Evolutionary conservation across 2,797 vertebrate genomes (phyloP).

Genomic region (Molossus molossus): DNA sequence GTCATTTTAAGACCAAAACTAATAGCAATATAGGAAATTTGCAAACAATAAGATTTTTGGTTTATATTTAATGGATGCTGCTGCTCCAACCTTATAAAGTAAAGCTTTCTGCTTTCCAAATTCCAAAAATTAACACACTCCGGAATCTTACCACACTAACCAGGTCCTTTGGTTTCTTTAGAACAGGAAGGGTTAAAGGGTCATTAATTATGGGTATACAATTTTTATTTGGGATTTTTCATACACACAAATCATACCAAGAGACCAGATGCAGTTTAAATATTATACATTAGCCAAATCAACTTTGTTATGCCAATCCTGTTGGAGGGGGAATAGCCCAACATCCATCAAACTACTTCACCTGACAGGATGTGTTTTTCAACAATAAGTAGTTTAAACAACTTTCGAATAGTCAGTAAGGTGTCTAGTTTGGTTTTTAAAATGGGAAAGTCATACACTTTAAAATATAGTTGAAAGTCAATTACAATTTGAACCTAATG

Average conservation of each 20-base stretch:
- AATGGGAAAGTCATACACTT: constrained; percentile 74
- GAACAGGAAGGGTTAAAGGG: constrained; percentile 16
- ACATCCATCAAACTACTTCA: constrained; percentile 68
- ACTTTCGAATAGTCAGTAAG: constrained; percentile 76
- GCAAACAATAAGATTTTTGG: constrained; percentile 67
- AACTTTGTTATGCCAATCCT: constrained; percentile 66
- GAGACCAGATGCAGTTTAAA: constrained; percentile 42
- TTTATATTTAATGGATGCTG: constrained; percentile 49
- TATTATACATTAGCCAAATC: constrained; percentile 63
- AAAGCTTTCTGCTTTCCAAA: constrained; percentile 73
- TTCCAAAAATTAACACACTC: constrained; percentile 62
- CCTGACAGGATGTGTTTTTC: constrained; percentile 68
- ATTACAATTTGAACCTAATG: constrained; percentile 83
- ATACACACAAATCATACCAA: constrained; percentile 11
- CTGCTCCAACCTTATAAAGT: constrained; percentile 63
- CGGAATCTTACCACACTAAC: constrained; percentile 68
- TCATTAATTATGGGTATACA: constrained; percentile 12
- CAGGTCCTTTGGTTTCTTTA: constrained; percentile 77
- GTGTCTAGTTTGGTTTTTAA: constrained; percentile 81
- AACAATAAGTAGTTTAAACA: constrained; percentile 79
- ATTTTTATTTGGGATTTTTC: constrained; percentile 55
- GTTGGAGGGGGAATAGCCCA: background rate
- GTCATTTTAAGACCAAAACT: constrained; percentile 62
- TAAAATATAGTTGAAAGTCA: constrained; percentile 77
- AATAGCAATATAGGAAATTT: constrained; percentile 75